Base-by-base conservation (phyloP, 2,888 invertebrate genomes). In the Melipona bicolor region DNA sequence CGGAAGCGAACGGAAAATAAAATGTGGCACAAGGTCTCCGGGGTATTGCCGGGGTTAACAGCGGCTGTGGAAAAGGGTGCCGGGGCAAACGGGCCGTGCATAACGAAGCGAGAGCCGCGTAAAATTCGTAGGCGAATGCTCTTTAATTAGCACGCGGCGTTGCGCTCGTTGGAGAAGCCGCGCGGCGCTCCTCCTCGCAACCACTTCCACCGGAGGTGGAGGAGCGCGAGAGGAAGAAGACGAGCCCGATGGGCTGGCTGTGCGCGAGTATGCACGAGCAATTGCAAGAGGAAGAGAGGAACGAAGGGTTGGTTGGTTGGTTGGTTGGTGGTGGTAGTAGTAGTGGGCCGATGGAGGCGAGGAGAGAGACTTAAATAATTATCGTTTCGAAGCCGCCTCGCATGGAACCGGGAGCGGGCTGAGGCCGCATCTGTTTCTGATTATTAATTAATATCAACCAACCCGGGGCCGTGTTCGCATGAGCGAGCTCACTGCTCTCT, bases 361-460 rank as follows among this genome's bases (percentile, higher is more conserved):
- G 88, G 83, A 91, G 88, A 89, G 91, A 89, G 91, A 92, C 92
- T 93, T 93, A 92, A 93, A 94, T 93, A 94, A 93, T 93, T 93
- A 92, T 93, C 90, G 91, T 90, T 91, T 87, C 90, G 91, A 90
- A 89, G 87, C 91, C 82, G 89, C 86, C 73, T 76, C 85, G 88
- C 85, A 82, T 81, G 74, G 78, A 76, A 79, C 71, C 79, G 77
- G 64, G 74, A 75, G 81, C 81, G 83, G 81, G 84, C 81, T 84
- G 86, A 87, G 87, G 90, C 90, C 92, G 93, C 94, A 94, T 94
- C 94, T 94, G 94, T 94, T 94, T 94, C 93, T 94, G 94, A 94
- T 94, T 94, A 93, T 94, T 94, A 94, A 94, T 94, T 94, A 94
- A 94, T 94, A 94, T 93, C 92, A 93, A 92, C 93, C 90, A 91